Evolutionary conservation across 2,888 invertebrate species (phyloP).

Genomic region (Timandra comae): DNA sequence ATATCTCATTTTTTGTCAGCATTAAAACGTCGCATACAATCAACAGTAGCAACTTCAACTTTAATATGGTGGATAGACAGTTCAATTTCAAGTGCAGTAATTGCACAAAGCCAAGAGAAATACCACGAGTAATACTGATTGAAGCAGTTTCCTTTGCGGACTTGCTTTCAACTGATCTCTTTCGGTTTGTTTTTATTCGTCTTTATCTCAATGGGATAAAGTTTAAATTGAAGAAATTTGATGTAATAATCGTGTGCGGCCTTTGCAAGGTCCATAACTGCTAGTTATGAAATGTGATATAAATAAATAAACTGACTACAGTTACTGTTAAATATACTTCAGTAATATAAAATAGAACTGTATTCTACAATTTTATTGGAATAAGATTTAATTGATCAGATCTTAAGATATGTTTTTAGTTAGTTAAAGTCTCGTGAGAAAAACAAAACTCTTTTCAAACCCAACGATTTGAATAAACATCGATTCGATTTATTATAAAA

Average conservation of each 20-base stretch:
- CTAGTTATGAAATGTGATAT: slow-evolving; percentile 8
- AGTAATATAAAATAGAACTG: too few species aligned
- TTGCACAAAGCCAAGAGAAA: slow-evolving; percentile 14
- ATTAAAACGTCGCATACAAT: slow-evolving; percentile 9
- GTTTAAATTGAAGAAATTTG: slow-evolving; percentile 1
- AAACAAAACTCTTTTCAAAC: too few species aligned
- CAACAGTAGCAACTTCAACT: slow-evolving; percentile 1
- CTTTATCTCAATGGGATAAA: slow-evolving; percentile 8
- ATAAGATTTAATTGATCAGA: too few species aligned
- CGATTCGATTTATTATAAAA: slow-evolving; percentile 32
- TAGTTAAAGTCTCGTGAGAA: too few species aligned
- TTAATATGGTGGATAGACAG: slow-evolving; percentile 2
- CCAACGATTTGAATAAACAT: slow-evolving; percentile 14
- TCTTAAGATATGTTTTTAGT: too few species aligned
- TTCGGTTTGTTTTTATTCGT: slow-evolving; percentile 4
- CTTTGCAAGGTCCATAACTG: slow-evolving; percentile 9
- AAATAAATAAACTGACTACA: slow-evolving; percentile 6
- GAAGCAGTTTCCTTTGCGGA: slow-evolving; percentile 36
- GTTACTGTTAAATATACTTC: slow-evolving; percentile 3
- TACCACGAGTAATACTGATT: slow-evolving; percentile 42
- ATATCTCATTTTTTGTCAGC: slow-evolving; percentile 29
- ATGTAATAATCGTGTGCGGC: slow-evolving; percentile 1
- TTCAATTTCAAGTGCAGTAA: slow-evolving; percentile 2
- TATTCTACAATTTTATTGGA: too few species aligned
- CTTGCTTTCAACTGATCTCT: slow-evolving; percentile 26